Evolutionary conservation across 1,140 invertebrate species (phyloP), one percentile per base, ranked within the genome.

Genomic region (Dinothrombium tinctorium): DNA sequence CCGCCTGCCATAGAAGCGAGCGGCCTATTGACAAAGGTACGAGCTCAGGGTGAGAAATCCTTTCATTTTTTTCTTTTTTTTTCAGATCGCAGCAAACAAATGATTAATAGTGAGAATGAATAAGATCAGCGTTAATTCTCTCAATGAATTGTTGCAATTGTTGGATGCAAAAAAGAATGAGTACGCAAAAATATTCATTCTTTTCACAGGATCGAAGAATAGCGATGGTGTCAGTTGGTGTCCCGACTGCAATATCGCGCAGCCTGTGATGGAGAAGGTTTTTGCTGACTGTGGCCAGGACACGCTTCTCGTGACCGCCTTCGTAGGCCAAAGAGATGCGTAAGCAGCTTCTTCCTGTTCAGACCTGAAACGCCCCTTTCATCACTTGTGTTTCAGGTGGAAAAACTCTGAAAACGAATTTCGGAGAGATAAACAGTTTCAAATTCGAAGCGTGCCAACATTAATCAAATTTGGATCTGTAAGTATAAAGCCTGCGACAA

Each of bases 141-240:
- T 4, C 15, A 21, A 37, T 4, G 7, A 23, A 8, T 12, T 37
- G 35, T 8, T 37, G 4, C 17, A 37, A 23, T 15, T 17, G 3
- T 20, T 37, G n/a, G 7, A 37, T 12, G 5, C 19, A 11, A 17
- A 4, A 8, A 8, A 7, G 5, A 12, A 15, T 5, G n/a, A 7
- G 12, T 37, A 12, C 19, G 22, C n/a, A 5, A 20, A 37, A 28
- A 19, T 45, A n/a, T 14, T 44, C 12, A 8, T 45, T 5, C 35
- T 45, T 17, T 45, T 45, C 26, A 45, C 44, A 7, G 44, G 44
- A 4, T 24, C 29, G 15, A 45, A 43, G 26, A 24, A 37, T 14
- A 14, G 19, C 6, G 8, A 26, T 37, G 44, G 44, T 26, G 25
- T 26, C 14, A 42, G 39, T 37, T 45, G 44, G 44, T 45, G 44